A percentile compares a stretch with the other conserved stretches of the same genome.
phyloP scores from a whole-genome alignment of 2,797 vertebrate genomes.

The Amblyraja radiata region DNA sequence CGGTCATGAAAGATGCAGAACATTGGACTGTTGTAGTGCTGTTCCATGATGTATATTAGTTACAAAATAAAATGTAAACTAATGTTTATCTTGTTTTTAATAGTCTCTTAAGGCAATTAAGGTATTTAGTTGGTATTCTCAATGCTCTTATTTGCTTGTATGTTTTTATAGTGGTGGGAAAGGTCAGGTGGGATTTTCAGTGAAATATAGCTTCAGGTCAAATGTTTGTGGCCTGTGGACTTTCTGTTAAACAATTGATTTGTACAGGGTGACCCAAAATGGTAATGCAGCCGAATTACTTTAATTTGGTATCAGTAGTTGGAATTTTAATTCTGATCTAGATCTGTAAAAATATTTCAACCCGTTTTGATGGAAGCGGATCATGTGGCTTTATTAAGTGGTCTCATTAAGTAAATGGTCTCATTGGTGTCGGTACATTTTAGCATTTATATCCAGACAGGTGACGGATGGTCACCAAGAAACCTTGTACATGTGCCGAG shows the following conservation, averaged over 20 bases:
- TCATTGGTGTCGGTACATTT: no score
- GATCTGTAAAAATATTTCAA: background rate
- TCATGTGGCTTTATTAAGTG: no score
- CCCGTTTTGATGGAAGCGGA: background rate
- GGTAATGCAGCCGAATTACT: background rate
- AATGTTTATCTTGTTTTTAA: background rate
- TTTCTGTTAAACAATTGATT: background rate
- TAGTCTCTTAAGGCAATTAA: no score
- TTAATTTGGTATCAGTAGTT: background rate
- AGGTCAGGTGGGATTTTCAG: no score
- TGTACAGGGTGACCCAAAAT: background rate
- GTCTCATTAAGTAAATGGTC: no score
- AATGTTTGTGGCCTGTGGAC: background rate
- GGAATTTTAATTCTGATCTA: background rate
- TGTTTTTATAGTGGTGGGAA: no score
- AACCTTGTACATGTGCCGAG: no score
- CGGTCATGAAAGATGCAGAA: conserved; percentile 19
- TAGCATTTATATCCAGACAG: no score
- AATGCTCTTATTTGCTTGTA: no score
- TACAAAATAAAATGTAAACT: conserved; percentile 9
- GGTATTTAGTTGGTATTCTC: background rate
- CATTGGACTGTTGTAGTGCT: conserved; percentile 19
- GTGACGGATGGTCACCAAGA: no score
- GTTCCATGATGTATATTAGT: conserved; percentile 15
- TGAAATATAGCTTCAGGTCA: no score